Evolutionary conservation across 2,797 vertebrate species (phyloP), one percentile per base, ranked within the genome.

Genomic region (Poecilia gillii): DNA sequence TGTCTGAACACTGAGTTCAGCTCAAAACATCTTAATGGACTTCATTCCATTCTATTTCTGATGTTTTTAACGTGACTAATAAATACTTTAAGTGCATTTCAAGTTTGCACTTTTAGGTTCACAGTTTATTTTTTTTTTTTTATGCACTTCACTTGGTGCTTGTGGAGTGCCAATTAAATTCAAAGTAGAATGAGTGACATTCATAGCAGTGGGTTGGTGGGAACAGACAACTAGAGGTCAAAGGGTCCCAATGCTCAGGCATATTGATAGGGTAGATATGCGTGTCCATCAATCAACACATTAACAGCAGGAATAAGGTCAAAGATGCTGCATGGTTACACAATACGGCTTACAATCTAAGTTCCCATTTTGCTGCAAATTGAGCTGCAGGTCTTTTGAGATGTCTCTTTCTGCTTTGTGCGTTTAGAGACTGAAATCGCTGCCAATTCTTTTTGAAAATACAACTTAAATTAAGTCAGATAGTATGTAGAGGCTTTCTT

Each of bases 141-240:
- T 43, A 80, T 20, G 0, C 16, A 45, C 6, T 18, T 57, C 13
- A 41, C 36, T 41, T 66, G 36, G 20, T 66, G 20, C 18, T 41
- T 36, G 23, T 41, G 64, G 23, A 12, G 4, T 43, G 7, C 20
- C 36, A 70, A 43, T 43, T 41, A 41, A 70, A 41, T 70, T 5
- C 46, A 64, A 73, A 25, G 68, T 82, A 11, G n/a, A 70, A 0
- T 89, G 90, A 93, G 80, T 91, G 90, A 90, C 89, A 85, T 73
- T 49, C 3, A 1, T 47, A 77, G 82, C 86, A 46, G 86, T 79
- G 51, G 88, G 91, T 82, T 74, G 83, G 89, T 94, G 92, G 92
- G 91, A 93, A 93, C 87, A 80, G 73, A 88, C 84, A 81, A 88
- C 73, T 74, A 4, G 36, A 84, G 89, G 90, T 89, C 90, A 86